A percentile compares a stretch with the other conserved stretches of the same genome.
phyloP scores from a whole-genome alignment of 1,140 invertebrate genomes.

The Sminthurinus signatus region DNA sequence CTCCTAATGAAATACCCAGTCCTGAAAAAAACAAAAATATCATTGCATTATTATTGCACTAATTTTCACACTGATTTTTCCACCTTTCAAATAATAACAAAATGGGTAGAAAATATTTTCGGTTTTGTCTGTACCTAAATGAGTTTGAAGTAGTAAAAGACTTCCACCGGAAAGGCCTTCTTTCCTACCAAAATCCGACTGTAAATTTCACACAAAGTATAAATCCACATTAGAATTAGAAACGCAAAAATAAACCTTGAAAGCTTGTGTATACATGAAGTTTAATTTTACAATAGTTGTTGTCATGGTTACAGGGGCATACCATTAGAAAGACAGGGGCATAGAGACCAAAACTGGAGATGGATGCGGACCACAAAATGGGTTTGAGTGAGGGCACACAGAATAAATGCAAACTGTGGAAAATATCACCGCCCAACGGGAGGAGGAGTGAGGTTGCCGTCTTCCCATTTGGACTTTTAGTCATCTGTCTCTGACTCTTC shows the following conservation, averaged over 20 bases:
- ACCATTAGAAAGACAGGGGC: slow-evolving; percentile 41
- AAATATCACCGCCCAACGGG: slow-evolving; percentile 37
- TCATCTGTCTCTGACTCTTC: slow-evolving; percentile 20
- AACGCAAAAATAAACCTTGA: too few species aligned
- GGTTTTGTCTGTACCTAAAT: too few species aligned
- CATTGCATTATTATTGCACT: too few species aligned
- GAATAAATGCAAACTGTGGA: slow-evolving; percentile 39
- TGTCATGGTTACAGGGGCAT: too few species aligned
- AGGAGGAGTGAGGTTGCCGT: slow-evolving; percentile 12
- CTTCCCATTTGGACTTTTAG: slow-evolving; percentile 1
- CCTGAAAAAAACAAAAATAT: too few species aligned
- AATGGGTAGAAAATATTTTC: too few species aligned
- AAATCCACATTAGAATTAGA: too few species aligned
- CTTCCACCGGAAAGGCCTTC: slow-evolving; percentile 36
- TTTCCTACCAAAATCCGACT: slow-evolving; percentile 38
- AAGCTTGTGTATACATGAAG: too few species aligned
- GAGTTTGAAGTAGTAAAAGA: slow-evolving; percentile 38
- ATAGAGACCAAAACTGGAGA: slow-evolving; percentile 38
- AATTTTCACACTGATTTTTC: neutral
- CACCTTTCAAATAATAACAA: neutral
- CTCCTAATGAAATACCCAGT: slow-evolving; percentile 34
- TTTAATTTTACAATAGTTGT: too few species aligned
- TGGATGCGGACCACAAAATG: slow-evolving; percentile 34
- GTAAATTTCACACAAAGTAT: too few species aligned
- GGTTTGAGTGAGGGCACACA: slow-evolving; percentile 39